Conservation (phyloP, 2,797 vertebrate species). For the Scyliorhinus canicula region DNA sequence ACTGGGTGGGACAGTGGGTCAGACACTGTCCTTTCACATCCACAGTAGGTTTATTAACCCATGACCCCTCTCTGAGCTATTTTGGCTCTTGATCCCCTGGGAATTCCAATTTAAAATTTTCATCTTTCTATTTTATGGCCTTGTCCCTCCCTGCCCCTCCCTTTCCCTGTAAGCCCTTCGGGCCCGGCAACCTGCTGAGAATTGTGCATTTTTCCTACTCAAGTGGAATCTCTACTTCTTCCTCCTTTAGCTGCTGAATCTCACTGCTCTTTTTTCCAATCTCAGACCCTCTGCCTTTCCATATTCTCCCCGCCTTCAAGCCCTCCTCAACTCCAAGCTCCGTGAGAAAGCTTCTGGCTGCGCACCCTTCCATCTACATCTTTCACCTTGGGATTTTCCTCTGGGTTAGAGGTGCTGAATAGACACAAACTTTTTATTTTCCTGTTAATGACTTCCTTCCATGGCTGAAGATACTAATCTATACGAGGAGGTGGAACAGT, state of each 20-base stretch:
- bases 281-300: not conserved
- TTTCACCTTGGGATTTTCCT: not conserved
- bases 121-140: not conserved
- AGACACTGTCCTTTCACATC: not conserved
- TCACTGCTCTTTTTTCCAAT: not conserved
- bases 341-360: not conserved
- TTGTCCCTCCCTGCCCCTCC: no score
- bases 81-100: no score
- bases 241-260: not conserved
- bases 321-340: not conserved
- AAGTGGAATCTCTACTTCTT: not conserved
- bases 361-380: no score
- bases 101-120: no score
- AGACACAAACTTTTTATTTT: not conserved
- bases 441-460: not conserved
- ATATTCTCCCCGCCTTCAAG: no score
- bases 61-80: no score
- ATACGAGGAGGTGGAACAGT: not conserved
- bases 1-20: no score
- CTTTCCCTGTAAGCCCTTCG: not conserved
- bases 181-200: not conserved
- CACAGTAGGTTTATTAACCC: no score
- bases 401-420: no score
- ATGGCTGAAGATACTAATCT: not conserved
- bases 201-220: not conserved